phyloP scores from a whole-genome alignment of 2,888 invertebrate genomes.

The Philhelius pedissequus region DNA sequence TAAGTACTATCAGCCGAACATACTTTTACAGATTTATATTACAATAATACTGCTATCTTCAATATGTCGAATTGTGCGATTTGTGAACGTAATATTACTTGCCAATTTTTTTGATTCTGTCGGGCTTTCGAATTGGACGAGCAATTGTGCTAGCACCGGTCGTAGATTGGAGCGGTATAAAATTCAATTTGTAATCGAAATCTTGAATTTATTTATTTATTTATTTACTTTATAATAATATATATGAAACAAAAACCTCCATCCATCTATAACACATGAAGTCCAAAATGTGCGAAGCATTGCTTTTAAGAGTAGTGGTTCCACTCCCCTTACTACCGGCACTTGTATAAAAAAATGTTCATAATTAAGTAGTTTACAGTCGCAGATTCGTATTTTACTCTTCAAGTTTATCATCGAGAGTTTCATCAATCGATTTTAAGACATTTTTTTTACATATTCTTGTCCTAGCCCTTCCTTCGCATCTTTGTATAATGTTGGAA shows the following conservation, averaged over 20 bases:
- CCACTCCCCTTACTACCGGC: slow-evolving; percentile 81
- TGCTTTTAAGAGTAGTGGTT: slow-evolving; percentile 84
- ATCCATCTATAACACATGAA: slow-evolving; percentile 84
- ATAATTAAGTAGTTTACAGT: background rate
- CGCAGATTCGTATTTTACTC: slow-evolving; percentile 72
- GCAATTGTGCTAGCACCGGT: slow-evolving; percentile 76
- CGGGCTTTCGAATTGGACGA: slow-evolving; percentile 76
- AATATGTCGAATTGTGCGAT: background rate
- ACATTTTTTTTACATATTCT: slow-evolving; percentile 84
- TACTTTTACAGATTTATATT: slow-evolving; percentile 58
- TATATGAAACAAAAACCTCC: slow-evolving; percentile 81
- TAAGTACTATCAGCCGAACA: slow-evolving; percentile 69
- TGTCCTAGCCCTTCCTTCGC: slow-evolving; percentile 80
- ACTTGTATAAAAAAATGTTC: slow-evolving; percentile 73
- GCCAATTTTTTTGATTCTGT: background rate
- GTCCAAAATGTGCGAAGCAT: slow-evolving; percentile 85
- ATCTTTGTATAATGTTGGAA: slow-evolving; percentile 76
- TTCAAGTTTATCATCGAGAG: slow-evolving; percentile 77
- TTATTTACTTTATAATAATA: slow-evolving; percentile 76
- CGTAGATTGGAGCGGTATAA: slow-evolving; percentile 76
- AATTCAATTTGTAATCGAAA: background rate
- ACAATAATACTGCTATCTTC: background rate
- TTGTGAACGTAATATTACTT: background rate
- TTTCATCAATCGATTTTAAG: slow-evolving; percentile 80
- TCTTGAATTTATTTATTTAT: background rate